Base-by-base conservation (phyloP, 2,888 invertebrate species). In the Mesorhabditis belari region DNA sequence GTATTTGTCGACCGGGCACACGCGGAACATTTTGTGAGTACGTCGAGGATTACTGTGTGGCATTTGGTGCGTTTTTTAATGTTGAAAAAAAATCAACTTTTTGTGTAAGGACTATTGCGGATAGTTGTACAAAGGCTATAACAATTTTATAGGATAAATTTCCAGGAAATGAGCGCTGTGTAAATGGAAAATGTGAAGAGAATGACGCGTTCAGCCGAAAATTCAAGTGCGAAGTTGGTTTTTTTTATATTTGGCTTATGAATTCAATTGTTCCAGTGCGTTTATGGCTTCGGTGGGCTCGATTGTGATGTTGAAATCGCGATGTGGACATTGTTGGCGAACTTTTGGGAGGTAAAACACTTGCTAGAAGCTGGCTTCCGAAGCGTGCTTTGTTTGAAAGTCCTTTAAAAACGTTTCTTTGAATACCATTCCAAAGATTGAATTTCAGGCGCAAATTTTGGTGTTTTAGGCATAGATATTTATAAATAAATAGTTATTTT, bases 1-100 rank as follows among this genome's bases (percentile, higher is more conserved):
- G 70, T 28, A 53, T 58, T 24, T 70, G 70, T 44, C n/a, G 58
- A 17, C 63, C 63, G 21, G 70, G 70, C 3, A 70, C 70, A 2
- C 58, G 57, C 53, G 70, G 70, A 53, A 28, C 63, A 5, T 57
- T 70, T 0, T 70, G 70, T 25, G 70, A 70, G 49, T 57, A 49
- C 19, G 56, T 70, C 24, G 59, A 56, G 6, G 67, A 70, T 28
- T 57, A 55, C 23, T 70, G 70, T 56, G 53, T 62, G 19, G 61
- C 65, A 2, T 67, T 63, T 51, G 70, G 70, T 67, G 17, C 24
- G 23, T n/a, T 17, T 19, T 54, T 52, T 3, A 17, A 19, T 2
- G 5, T 21, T 49, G 17, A 50, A 17, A 9, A 35, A 17, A 35
- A 1, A n/a, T 9, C n/a, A 35, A 17, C 12, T 35, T 35, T 35